Conservation (phyloP, 2,797 vertebrate genomes). For the Aselliscus stoliczkanus region DNA sequence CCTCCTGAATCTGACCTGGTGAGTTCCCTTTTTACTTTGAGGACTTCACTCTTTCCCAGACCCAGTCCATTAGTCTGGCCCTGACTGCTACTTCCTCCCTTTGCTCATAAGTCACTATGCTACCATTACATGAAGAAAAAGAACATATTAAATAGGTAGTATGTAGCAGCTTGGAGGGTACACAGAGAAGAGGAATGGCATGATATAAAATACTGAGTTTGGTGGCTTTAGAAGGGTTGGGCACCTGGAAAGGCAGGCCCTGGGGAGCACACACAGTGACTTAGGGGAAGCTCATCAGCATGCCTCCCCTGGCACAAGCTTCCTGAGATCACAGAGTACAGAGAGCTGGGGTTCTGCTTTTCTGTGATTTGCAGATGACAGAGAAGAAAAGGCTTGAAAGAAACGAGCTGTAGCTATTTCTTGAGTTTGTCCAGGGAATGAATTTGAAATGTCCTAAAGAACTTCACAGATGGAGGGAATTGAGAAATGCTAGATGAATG, state of each 20-base stretch:
- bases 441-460: conserved; percentile 5
- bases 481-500: background rate
- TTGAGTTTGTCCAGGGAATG: background rate
- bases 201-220: background rate
- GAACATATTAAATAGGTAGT: background rate
- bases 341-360: background rate
- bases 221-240: background rate
- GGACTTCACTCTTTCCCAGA: background rate
- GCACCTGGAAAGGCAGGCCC: background rate
- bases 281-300: background rate
- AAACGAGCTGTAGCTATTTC: background rate
- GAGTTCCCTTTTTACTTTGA: background rate
- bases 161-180: background rate
- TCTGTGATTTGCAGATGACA: background rate
- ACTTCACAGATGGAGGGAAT: background rate
- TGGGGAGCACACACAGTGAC: background rate
- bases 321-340: background rate
- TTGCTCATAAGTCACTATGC: background rate
- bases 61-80: background rate
- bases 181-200: background rate
- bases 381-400: background rate
- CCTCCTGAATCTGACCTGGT: background rate
- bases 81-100: background rate
- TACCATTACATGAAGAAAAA: background rate
- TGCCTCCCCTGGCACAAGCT: background rate